These are phyloP conservation scores for Alloscopus bannaensis DNA, from an alignment of 2,888 invertebrate genomes.

Conservation along the genomic window DNA sequence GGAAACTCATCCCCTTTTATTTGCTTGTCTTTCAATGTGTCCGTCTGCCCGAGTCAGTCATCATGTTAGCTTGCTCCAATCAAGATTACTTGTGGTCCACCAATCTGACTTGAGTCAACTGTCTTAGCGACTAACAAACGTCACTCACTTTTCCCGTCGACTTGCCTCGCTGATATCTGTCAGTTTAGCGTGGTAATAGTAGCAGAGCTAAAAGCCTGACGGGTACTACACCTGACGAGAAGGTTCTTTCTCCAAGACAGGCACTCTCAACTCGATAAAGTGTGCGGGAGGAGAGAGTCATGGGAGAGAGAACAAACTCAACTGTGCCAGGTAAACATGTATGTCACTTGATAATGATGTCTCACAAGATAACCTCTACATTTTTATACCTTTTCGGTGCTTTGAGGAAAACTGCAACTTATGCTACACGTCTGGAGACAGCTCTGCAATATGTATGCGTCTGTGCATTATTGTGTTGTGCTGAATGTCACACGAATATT, in stretches of 20 bases:
- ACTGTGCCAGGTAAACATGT: no score
- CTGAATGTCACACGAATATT: no score
- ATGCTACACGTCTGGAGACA: no score
- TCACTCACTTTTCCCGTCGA: slow-evolving; percentile 49
- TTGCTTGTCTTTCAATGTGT: slow-evolving; percentile 48
- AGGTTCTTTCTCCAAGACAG: slow-evolving; percentile 2
- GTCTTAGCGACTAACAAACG: slow-evolving; percentile 57
- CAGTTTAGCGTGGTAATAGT: slow-evolving; percentile 55
- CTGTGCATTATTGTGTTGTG: no score
- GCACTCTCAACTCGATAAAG: not conserved
- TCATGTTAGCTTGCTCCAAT: slow-evolving; percentile 69
- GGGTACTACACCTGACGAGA: slow-evolving; percentile 16
- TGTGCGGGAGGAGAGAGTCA: not conserved
- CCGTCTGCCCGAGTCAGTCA: slow-evolving; percentile 39
- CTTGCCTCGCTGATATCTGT: slow-evolving; percentile 52
- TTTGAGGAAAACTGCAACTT: no score
- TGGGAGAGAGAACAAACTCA: slow-evolving; percentile 14
- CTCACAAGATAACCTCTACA: no score
- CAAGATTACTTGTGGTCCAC: slow-evolving; percentile 71
- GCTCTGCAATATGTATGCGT: no score
- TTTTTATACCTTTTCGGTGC: no score
- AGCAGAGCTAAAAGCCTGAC: slow-evolving; percentile 50
- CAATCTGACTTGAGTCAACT: slow-evolving; percentile 64
- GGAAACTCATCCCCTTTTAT: slow-evolving; percentile 26
- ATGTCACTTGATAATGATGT: slow-evolving; percentile 28